These are phyloP conservation scores for Podargus strigoides DNA, from an alignment of 2,797 vertebrate species.

Conservation along the genomic window DNA sequence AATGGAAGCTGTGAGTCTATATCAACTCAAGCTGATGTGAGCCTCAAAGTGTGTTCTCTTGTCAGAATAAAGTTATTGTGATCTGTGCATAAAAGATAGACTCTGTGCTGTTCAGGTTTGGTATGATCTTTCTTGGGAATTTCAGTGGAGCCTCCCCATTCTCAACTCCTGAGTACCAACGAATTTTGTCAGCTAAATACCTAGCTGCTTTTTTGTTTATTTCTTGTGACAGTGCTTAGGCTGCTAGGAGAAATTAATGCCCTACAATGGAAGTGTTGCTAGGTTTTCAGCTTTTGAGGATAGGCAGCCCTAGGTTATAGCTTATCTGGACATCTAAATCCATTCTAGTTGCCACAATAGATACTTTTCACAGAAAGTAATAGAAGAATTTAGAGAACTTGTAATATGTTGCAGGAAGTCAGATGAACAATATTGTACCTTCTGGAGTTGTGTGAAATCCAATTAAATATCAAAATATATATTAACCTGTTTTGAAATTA, in stretches of 20 bases:
- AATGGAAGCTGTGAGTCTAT: neutral
- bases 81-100: neutral
- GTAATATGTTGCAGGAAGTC: neutral
- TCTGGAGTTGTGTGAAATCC: neutral
- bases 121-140: neutral
- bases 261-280: neutral
- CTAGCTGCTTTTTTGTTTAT: neutral
- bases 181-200: neutral
- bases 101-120: neutral
- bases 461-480: neutral
- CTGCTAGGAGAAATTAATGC: neutral
- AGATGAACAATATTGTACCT: neutral
- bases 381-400: neutral
- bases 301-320: neutral
- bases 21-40: neutral
- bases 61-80: neutral
- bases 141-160: neutral
- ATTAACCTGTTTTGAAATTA: neutral
- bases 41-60: neutral
- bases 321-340: constrained; percentile 9
- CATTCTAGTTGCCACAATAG: neutral
- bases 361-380: neutral
- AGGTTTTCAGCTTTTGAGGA: neutral
- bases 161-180: neutral
- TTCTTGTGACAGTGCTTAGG: neutral